These are phyloP conservation scores for Phallusia fumigata DNA, from an alignment of 23 tunicate species.

Conservation along the genomic window DNA sequence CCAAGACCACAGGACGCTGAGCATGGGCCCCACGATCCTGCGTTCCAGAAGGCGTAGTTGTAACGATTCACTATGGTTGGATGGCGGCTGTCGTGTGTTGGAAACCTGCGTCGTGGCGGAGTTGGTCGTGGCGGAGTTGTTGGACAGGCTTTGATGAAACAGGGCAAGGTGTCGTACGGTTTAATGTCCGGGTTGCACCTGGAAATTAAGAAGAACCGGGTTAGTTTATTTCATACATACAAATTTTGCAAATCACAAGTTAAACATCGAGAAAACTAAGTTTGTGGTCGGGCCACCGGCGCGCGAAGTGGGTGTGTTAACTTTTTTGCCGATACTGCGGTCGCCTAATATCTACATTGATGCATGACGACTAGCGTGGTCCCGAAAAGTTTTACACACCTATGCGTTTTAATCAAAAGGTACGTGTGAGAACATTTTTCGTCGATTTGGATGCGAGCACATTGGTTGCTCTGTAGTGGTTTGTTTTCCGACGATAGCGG, in stretches of 20 bases:
- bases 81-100: slow-evolving; percentile 1
- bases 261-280: no score
- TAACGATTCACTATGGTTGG: neutral
- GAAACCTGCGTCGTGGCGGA: neutral
- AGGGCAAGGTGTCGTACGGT: slow-evolving; percentile 68
- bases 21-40: slow-evolving; percentile 82
- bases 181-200: slow-evolving; percentile 52
- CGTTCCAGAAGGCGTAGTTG: slow-evolving; percentile 54
- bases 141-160: slow-evolving; percentile 45
- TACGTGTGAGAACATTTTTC: neutral
- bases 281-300: no score
- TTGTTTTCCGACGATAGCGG: neutral
- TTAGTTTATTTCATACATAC: neutral
- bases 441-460: neutral
- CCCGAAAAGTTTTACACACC: neutral
- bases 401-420: neutral
- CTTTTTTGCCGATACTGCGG: neutral
- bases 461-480: neutral
- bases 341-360: neutral
- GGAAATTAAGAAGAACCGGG: slow-evolving; percentile 14
- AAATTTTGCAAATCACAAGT: no score
- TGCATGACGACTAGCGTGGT: neutral
- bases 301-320: no score
- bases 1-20: slow-evolving; percentile 84
- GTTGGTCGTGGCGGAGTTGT: slow-evolving; percentile 16